Conservation (phyloP, 2,888 invertebrate species). For the Bembecia ichneumoniformis region DNA sequence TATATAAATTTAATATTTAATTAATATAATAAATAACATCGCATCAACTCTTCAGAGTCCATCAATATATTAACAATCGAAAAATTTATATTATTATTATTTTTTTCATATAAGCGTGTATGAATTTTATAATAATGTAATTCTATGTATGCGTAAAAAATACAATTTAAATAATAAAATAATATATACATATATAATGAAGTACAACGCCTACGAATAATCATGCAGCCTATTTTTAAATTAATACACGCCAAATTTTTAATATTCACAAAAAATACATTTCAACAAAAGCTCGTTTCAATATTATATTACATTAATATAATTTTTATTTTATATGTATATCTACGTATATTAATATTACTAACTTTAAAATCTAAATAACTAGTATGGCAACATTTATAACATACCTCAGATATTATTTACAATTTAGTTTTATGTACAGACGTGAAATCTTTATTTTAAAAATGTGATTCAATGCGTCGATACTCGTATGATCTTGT, state of each 20-base stretch:
- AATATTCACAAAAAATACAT: not conserved
- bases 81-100: not conserved
- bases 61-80: not conserved
- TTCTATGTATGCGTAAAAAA: too few species aligned
- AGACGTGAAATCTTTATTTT: slow-evolving; percentile 3
- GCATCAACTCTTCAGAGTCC: slow-evolving; percentile 10
- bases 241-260: too few species aligned
- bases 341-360: slow-evolving; percentile 6
- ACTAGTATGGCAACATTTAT: slow-evolving; percentile 49
- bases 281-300: not conserved
- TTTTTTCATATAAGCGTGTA: too few species aligned
- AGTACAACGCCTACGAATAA: too few species aligned
- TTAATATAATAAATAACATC: slow-evolving; percentile 33
- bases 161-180: too few species aligned
- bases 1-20: slow-evolving; percentile 35
- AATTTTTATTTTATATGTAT: not conserved
- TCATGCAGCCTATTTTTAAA: too few species aligned
- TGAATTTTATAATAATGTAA: too few species aligned
- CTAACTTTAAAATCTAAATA: slow-evolving; percentile 18
- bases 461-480: too few species aligned
- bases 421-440: slow-evolving; percentile 14
- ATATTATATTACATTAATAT: not conserved
- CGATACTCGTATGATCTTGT: too few species aligned
- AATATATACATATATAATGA: too few species aligned
- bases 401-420: slow-evolving; percentile 24